phyloP scores from a whole-genome alignment of 1,140 invertebrate genomes.

The Melanaphis sacchari region DNA sequence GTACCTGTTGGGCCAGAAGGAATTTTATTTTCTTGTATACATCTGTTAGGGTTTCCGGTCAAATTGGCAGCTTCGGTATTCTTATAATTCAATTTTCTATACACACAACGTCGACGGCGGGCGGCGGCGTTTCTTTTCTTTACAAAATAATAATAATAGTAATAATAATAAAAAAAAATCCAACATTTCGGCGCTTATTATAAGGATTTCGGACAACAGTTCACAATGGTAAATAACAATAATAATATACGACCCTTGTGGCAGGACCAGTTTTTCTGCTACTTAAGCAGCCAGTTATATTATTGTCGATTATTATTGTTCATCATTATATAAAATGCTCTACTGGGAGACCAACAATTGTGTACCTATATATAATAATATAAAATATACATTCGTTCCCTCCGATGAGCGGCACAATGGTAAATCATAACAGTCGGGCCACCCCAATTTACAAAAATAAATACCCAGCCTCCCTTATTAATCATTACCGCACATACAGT shows the following conservation, averaged over 20 bases:
- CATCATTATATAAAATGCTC: constrained; percentile 46
- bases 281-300: constrained; percentile 55
- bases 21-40: constrained; percentile 51
- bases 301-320: constrained; percentile 56
- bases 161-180: constrained; percentile 49
- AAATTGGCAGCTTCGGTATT: constrained; percentile 51
- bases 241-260: constrained; percentile 56
- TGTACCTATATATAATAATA: constrained; percentile 20
- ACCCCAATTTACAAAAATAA: constrained; percentile 48
- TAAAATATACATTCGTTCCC: constrained; percentile 36
- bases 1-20: constrained; percentile 53
- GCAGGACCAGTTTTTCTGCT: constrained; percentile 57
- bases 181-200: constrained; percentile 57
- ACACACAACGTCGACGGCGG: background rate
- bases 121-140: constrained; percentile 45
- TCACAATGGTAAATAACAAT: constrained; percentile 57
- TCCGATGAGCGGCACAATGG: constrained; percentile 31
- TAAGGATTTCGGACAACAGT: constrained; percentile 50
- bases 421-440: constrained; percentile 47
- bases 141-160: constrained; percentile 44
- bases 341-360: constrained; percentile 51
- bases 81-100: constrained; percentile 56
- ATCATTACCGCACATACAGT: constrained; percentile 26
- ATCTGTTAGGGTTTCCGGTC: constrained; percentile 56
- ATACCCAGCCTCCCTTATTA: constrained; percentile 41